Conservation (phyloP, 1,140 invertebrate species). For the Papilio polyxenes region DNA sequence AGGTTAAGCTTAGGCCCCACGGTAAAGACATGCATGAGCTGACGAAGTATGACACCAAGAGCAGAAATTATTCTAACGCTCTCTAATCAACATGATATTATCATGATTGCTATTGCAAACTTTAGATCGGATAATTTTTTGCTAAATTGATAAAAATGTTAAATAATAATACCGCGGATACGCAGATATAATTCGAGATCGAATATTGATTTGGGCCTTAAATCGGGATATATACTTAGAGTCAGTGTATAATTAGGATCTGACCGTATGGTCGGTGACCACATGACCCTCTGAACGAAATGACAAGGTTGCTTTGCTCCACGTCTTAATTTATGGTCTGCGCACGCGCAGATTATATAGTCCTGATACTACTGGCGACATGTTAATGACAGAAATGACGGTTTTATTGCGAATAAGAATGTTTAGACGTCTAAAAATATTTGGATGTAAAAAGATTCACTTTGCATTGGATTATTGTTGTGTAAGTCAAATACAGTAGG, state of each 20-base stretch:
- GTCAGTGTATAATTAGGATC: conserved; percentile 55
- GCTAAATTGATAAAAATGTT: too few species aligned
- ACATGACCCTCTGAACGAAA: conserved; percentile 53
- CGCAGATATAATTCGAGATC: not conserved
- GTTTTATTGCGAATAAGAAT: conserved; percentile 18
- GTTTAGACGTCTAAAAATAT: conserved; percentile 2
- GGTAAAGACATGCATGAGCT: too few species aligned
- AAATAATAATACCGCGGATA: too few species aligned
- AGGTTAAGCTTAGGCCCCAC: too few species aligned
- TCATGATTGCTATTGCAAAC: too few species aligned
- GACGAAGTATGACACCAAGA: too few species aligned
- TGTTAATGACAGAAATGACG: conserved; percentile 37
- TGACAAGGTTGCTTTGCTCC: conserved; percentile 64
- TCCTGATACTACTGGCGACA: conserved; percentile 45
- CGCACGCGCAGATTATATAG: conserved; percentile 63
- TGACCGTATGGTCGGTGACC: conserved; percentile 48
- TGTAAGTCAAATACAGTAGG: too few species aligned
- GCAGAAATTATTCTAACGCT: too few species aligned
- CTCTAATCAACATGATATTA: too few species aligned
- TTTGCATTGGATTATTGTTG: not conserved
- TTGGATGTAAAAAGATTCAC: not conserved
- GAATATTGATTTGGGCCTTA: conserved; percentile 42
- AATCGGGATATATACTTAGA: conserved; percentile 48
- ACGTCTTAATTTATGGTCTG: conserved; percentile 56
- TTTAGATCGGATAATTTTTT: too few species aligned